These are phyloP conservation scores for Urosaurus nigricauda DNA, from an alignment of 2,797 vertebrate species.

Conservation along the genomic window DNA sequence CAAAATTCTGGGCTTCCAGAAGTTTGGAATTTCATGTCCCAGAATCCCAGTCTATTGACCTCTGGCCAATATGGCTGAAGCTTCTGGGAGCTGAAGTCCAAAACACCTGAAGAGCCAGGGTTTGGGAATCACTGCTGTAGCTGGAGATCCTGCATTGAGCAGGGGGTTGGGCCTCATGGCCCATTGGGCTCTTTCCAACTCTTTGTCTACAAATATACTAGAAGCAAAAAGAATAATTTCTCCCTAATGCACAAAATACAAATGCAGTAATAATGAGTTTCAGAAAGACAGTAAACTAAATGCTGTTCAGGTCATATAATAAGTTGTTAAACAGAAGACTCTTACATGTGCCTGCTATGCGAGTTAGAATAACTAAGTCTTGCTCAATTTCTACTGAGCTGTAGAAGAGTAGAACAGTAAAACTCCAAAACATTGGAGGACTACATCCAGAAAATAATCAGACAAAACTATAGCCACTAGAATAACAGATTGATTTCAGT, in stretches of 20 bases:
- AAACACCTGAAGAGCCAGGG: too few relatives aligned
- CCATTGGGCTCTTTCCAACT: too few relatives aligned
- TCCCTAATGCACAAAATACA: not conserved
- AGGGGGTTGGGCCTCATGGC: too few relatives aligned
- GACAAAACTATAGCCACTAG: not conserved
- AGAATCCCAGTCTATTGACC: too few relatives aligned
- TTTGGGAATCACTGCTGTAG: too few relatives aligned
- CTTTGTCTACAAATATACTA: slow-evolving; percentile 1
- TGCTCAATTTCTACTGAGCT: not conserved
- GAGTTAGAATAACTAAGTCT: not conserved
- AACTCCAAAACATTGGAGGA: not conserved
- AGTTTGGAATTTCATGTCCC: too few relatives aligned
- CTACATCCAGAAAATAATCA: not conserved
- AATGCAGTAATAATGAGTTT: too few relatives aligned
- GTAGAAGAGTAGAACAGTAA: not conserved
- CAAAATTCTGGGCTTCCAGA: too few relatives aligned
- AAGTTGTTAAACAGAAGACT: not conserved
- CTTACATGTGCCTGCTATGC: not conserved
- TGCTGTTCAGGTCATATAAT: not conserved
- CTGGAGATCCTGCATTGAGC: too few relatives aligned
- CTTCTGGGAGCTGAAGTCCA: too few relatives aligned
- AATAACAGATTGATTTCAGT: not conserved
- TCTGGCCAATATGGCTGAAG: too few relatives aligned
- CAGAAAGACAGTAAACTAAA: not conserved
- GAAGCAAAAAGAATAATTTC: not conserved